Conservation (phyloP, 2,113 vertebrate genomes). For the Apodemus sylvaticus region DNA sequence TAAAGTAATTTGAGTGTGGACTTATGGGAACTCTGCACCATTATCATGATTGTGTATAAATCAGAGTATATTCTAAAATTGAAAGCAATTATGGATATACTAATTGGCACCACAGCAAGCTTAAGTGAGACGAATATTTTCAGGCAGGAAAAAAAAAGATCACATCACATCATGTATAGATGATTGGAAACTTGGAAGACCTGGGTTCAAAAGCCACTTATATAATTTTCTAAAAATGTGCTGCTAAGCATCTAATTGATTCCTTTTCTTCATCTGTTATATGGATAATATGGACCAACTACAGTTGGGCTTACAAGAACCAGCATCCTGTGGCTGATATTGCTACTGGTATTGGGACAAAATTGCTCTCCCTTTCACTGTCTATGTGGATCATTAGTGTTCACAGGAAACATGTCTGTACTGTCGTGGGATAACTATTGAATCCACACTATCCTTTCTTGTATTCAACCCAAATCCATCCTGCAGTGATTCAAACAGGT, state of each 20-base stretch:
- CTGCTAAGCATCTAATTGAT: neutral
- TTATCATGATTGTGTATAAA: neutral
- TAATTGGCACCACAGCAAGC: neutral
- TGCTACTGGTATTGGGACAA: neutral
- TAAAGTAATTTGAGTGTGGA: neutral
- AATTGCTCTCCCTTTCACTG: neutral
- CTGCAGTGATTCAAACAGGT: neutral
- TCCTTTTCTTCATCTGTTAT: neutral
- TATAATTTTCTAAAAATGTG: neutral
- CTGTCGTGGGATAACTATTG: neutral
- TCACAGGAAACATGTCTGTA: neutral
- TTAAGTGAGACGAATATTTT: slow-evolving; percentile 25
- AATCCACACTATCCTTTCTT: neutral
- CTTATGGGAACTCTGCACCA: neutral
- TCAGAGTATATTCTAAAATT: slow-evolving; percentile 14
- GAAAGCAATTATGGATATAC: slow-evolving; percentile 1
- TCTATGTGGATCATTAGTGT: neutral
- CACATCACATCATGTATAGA: neutral
- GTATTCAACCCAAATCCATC: neutral
- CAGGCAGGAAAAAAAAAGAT: neutral
- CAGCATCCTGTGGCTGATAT: neutral
- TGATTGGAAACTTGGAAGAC: neutral
- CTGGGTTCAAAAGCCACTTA: neutral
- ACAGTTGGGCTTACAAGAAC: neutral
- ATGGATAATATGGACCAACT: neutral